A percentile compares a stretch with the other conserved stretches of the same genome.
Evolutionary conservation across 2,888 invertebrate genomes (phyloP).

Genomic region (Phasia obesa): DNA sequence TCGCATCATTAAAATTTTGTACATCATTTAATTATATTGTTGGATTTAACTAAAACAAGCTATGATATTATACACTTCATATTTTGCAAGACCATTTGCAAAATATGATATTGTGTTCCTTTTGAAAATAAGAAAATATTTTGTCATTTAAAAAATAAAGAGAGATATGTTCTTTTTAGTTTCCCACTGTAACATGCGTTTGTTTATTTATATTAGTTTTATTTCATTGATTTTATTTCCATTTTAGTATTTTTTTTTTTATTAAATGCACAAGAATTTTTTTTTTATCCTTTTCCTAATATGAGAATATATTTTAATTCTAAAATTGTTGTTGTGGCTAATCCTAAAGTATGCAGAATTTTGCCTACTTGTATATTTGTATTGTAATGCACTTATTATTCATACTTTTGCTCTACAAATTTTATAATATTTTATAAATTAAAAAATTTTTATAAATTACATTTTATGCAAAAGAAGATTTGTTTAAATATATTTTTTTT

Average conservation of each 20-base stretch:
- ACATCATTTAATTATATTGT: too few relatives aligned
- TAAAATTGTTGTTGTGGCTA: not conserved
- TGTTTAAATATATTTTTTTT: constrained; percentile 3
- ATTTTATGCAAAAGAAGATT: constrained; percentile 50
- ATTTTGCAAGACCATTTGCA: too few relatives aligned
- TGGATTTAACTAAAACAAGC: too few relatives aligned
- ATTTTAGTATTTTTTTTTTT: constrained; percentile 11
- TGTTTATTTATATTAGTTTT: not conserved
- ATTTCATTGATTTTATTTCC: constrained; percentile 1
- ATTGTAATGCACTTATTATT: not conserved
- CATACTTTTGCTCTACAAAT: not conserved
- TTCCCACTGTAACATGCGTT: not conserved
- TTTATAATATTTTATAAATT: not conserved
- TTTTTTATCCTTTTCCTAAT: not conserved
- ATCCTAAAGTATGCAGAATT: not conserved
- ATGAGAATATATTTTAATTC: not conserved
- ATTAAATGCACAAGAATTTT: not conserved
- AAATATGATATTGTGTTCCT: too few relatives aligned
- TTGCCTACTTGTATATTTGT: not conserved
- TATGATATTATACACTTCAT: too few relatives aligned
- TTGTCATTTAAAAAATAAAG: not conserved
- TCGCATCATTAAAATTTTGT: too few relatives aligned
- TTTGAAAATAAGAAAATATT: too few relatives aligned
- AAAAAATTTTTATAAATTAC: not conserved
- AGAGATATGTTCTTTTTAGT: not conserved